These are phyloP conservation scores for Bombylius major DNA, from an alignment of 2,888 invertebrate genomes.

Conservation along the genomic window DNA sequence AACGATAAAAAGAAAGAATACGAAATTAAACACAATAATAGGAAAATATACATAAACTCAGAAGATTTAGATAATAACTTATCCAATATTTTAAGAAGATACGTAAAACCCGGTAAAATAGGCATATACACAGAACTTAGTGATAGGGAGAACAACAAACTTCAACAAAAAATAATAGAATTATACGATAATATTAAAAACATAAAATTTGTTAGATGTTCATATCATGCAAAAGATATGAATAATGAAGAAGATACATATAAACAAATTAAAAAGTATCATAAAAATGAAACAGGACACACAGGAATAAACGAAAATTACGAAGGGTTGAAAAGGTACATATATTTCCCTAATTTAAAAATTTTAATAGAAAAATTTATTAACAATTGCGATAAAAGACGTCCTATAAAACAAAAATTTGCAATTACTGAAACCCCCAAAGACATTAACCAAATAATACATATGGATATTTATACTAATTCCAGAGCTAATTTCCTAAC, in stretches of 20 bases:
- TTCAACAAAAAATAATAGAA: not conserved
- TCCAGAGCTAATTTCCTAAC: not conserved
- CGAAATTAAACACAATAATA: conserved; percentile 5
- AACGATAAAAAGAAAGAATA: conserved; percentile 8
- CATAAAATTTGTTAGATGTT: not conserved
- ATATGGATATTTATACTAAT: not conserved
- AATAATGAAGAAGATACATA: not conserved
- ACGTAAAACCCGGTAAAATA: not conserved
- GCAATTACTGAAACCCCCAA: not conserved
- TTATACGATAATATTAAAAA: not conserved
- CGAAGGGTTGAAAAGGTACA: not conserved
- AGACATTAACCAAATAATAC: conserved; percentile 5
- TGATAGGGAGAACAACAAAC: not conserved
- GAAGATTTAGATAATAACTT: not conserved
- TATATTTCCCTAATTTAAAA: not conserved
- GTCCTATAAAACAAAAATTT: not conserved
- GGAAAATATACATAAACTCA: conserved; percentile 4
- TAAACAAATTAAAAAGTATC: not conserved
- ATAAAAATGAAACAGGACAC: conserved; percentile 1
- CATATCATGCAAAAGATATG: not conserved
- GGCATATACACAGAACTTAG: not conserved
- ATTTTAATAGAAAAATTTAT: not conserved
- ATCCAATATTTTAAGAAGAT: not conserved
- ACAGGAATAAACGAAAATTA: conserved; percentile 1
- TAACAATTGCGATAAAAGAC: not conserved